Evolutionary conservation across 1,140 invertebrate species (phyloP).

Genomic region (Tetraneura akinire): DNA sequence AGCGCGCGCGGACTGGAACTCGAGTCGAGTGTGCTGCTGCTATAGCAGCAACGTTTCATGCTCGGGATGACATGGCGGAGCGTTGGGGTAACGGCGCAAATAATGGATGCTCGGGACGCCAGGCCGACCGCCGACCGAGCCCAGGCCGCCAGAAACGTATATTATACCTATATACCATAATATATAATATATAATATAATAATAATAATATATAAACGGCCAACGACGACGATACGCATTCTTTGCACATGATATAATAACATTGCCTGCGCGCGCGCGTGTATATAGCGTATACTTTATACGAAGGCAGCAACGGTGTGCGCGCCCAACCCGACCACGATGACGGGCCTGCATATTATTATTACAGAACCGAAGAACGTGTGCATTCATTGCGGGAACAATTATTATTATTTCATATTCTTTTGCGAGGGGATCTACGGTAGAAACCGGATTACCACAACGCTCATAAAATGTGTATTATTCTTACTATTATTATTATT

Average conservation of each 20-base stretch:
- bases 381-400: slow-evolving; percentile 1
- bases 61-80: slow-evolving; percentile 14
- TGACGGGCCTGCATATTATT: not conserved
- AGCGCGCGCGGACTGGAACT: slow-evolving; percentile 39
- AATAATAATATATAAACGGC: too few relatives aligned
- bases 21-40: slow-evolving; percentile 35
- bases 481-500: too few relatives aligned
- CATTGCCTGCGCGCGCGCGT: not conserved
- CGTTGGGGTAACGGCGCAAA: slow-evolving; percentile 52
- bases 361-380: not conserved
- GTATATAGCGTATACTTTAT: not conserved
- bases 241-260: slow-evolving; percentile 44
- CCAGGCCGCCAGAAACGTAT: not conserved
- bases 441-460: slow-evolving; percentile 19
- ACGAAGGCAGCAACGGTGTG: not conserved
- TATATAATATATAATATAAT: too few relatives aligned
- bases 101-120: slow-evolving; percentile 52
- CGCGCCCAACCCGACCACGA: slow-evolving; percentile 9
- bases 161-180: too few relatives aligned
- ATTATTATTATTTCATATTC: not conserved
- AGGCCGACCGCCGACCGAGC: slow-evolving; percentile 44
- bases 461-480: not conserved
- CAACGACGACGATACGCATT: slow-evolving; percentile 19
- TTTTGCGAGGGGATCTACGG: not conserved
- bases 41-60: slow-evolving; percentile 30